phyloP scores from a whole-genome alignment of 2,113 vertebrate genomes.

The Myotis lucifugus region DNA sequence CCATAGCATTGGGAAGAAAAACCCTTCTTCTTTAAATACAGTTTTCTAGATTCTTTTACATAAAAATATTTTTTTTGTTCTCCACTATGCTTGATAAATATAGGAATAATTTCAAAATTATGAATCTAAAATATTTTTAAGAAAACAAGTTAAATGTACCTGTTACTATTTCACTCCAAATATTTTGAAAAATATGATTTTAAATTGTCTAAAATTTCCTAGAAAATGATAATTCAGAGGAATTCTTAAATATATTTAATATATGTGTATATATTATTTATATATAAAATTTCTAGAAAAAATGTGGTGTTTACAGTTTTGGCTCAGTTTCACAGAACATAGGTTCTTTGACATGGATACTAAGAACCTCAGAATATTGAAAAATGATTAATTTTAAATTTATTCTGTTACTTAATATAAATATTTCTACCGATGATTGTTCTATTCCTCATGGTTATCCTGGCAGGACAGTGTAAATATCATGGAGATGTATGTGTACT shows the following conservation, averaged over 20 bases:
- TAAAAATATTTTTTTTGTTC: background rate
- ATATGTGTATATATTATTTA: background rate
- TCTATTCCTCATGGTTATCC: background rate
- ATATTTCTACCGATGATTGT: background rate
- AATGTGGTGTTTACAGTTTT: background rate
- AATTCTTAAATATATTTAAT: background rate
- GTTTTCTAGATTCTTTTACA: background rate
- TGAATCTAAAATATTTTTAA: background rate
- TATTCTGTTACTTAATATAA: slow-evolving; percentile 1
- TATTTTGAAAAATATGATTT: background rate
- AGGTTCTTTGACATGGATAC: background rate
- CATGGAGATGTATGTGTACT: fast-evolving
- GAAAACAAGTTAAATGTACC: background rate
- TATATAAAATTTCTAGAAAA: background rate
- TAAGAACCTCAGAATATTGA: background rate
- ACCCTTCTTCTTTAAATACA: background rate
- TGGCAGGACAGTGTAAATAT: background rate
- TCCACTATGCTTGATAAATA: background rate
- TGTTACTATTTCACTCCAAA: background rate
- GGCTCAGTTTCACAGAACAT: background rate
- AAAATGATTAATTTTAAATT: background rate
- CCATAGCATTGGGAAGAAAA: background rate
- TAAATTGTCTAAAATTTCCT: background rate
- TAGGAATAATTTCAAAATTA: background rate
- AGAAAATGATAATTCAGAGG: background rate